Evolutionary conservation across 2,113 vertebrate genomes (phyloP).

Genomic region (Merops nubicus): DNA sequence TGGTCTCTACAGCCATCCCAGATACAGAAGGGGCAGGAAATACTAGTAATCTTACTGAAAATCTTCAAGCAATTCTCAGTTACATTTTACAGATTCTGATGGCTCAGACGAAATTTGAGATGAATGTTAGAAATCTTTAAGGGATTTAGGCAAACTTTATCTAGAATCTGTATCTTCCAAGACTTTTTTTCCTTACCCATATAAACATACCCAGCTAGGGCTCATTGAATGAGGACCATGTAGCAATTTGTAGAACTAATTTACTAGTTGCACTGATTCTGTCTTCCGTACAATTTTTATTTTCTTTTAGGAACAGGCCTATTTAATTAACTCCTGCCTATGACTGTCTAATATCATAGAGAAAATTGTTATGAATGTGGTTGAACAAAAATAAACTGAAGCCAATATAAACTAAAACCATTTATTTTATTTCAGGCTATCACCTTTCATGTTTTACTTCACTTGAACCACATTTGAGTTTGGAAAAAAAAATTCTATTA

Average conservation of each 20-base stretch:
- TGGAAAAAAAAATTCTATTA: not conserved
- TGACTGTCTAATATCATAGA: not conserved
- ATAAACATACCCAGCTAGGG: not conserved
- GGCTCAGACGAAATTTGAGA: not conserved
- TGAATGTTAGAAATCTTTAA: not conserved
- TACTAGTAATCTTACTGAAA: not conserved
- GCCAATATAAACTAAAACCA: not conserved
- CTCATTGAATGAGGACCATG: not conserved
- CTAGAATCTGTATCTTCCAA: not conserved
- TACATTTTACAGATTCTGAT: not conserved
- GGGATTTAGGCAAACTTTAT: not conserved
- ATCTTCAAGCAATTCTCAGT: not conserved
- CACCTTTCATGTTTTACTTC: not conserved
- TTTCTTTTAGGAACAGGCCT: not conserved
- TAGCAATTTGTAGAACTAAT: not conserved
- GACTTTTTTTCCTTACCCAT: not conserved
- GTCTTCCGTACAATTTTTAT: not conserved
- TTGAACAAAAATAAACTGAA: not conserved
- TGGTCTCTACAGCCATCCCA: not conserved
- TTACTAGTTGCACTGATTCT: not conserved
- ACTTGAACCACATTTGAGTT: not conserved
- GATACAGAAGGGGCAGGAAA: not conserved
- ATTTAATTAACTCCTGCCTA: not conserved
- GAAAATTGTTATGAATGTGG: not conserved
- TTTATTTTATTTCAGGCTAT: not conserved